These are phyloP conservation scores for Trichopria drosophilae DNA, from an alignment of 2,888 invertebrate species.

Conservation along the genomic window DNA sequence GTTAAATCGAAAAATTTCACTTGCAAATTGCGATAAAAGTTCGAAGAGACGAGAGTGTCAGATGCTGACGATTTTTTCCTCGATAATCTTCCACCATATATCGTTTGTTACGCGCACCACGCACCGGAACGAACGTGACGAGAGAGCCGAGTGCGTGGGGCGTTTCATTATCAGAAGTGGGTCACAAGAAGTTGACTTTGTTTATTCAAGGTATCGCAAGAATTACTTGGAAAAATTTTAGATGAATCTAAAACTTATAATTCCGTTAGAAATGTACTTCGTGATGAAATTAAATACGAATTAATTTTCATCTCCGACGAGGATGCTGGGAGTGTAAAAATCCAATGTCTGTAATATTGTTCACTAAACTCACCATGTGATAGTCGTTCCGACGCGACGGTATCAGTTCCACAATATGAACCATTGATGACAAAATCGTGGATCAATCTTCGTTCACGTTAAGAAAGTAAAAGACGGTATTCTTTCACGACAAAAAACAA, in stretches of 20 bases:
- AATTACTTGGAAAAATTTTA: no score
- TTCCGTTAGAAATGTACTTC: no score
- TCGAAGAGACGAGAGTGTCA: background rate
- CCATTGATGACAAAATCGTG: constrained; percentile 51
- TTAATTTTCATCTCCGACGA: background rate
- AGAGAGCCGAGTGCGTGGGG: no score
- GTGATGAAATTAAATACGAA: no score
- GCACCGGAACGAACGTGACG: no score
- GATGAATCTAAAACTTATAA: no score
- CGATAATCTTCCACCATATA: no score
- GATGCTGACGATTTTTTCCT: no score
- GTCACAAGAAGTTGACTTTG: no score
- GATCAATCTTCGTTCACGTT: no score
- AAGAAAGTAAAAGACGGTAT: background rate
- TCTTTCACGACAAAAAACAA: background rate
- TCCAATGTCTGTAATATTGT: constrained; percentile 18
- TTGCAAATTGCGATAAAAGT: constrained; percentile 15
- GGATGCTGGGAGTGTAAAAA: constrained; percentile 8
- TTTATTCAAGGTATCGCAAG: constrained; percentile 3
- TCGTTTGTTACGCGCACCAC: no score
- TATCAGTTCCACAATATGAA: constrained; percentile 57
- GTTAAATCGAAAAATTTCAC: constrained; percentile 27
- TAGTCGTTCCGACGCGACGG: constrained; percentile 58
- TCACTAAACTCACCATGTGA: constrained; percentile 54
- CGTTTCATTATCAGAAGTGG: no score